phyloP scores from a whole-genome alignment of 2,113 vertebrate genomes.

The Misgurnus anguillicaudatus region DNA sequence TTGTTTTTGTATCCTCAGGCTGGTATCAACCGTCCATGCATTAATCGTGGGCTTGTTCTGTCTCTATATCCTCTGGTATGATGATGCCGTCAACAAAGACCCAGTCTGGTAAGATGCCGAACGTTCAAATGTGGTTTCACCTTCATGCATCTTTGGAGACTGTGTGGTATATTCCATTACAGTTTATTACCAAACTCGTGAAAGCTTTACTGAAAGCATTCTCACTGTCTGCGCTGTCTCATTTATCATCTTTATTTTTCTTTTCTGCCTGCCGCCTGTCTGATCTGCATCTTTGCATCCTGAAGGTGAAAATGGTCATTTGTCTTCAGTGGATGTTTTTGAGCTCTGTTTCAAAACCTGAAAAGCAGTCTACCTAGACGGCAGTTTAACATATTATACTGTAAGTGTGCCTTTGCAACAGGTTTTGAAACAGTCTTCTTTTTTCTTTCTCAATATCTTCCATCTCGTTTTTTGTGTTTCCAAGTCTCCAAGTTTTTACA shows the following conservation, averaged over 20 bases:
- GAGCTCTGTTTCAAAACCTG: not conserved
- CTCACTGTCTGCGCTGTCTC: conserved; percentile 23
- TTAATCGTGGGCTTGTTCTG: conserved; percentile 78
- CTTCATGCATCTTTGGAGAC: not conserved
- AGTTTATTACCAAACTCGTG: not conserved
- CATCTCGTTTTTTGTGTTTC: not conserved
- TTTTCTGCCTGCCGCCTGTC: conserved; percentile 61
- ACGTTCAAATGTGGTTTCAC: not conserved
- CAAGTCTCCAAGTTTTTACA: too few species aligned
- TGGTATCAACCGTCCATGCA: conserved; percentile 78
- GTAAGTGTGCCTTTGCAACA: too few species aligned
- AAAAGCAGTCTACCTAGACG: not conserved
- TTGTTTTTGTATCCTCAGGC: conserved; percentile 57
- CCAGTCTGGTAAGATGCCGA: conserved; percentile 76
- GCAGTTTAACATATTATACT: not conserved
- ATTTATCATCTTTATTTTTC: conserved; percentile 52
- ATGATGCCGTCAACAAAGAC: conserved; percentile 75
- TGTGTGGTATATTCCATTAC: not conserved
- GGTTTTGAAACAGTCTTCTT: conserved; percentile 14
- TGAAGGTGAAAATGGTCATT: conserved; percentile 59
- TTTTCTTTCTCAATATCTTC: not conserved
- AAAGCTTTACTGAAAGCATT: not conserved
- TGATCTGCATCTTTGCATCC: conserved; percentile 63
- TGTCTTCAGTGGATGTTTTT: conserved; percentile 33
- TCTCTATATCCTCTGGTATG: conserved; percentile 80